Conservation (phyloP, 2,888 invertebrate genomes). For the Schizaphis graminum region DNA sequence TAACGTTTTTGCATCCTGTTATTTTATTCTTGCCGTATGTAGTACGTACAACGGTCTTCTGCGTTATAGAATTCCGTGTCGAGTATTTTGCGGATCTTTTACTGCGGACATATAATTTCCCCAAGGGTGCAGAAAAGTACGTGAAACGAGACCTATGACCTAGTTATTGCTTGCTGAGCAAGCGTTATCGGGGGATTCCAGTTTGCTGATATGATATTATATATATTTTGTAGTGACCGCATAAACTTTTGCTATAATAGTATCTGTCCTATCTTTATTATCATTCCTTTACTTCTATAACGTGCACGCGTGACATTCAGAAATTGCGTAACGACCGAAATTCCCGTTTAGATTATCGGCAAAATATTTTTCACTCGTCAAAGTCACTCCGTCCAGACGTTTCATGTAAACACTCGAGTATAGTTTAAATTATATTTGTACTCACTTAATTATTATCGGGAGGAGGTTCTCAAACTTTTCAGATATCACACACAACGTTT, state of each 20-base stretch:
- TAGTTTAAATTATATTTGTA: background rate
- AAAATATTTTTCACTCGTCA: background rate
- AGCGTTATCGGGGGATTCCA: constrained; percentile 34
- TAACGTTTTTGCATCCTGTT: background rate
- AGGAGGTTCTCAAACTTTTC: background rate
- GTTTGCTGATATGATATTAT: constrained; percentile 29
- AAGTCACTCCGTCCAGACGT: background rate
- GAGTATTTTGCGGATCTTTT: constrained; percentile 27
- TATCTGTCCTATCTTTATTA: constrained; percentile 32
- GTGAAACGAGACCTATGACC: constrained; percentile 15
- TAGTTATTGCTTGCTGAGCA: constrained; percentile 39
- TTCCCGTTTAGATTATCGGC: background rate
- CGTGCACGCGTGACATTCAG: background rate
- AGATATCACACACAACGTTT: background rate
- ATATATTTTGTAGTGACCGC: constrained; percentile 13
- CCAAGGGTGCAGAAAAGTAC: constrained; percentile 13
- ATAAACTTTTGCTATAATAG: constrained; percentile 27
- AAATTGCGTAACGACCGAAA: background rate
- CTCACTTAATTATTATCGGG: background rate
- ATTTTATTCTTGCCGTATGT: background rate
- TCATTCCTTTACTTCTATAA: constrained; percentile 5
- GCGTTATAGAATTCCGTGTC: background rate
- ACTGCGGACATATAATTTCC: constrained; percentile 34
- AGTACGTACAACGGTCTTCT: background rate
- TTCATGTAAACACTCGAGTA: background rate